phyloP scores from a whole-genome alignment of 2,113 vertebrate genomes.

The Myxocyprinus asiaticus region DNA sequence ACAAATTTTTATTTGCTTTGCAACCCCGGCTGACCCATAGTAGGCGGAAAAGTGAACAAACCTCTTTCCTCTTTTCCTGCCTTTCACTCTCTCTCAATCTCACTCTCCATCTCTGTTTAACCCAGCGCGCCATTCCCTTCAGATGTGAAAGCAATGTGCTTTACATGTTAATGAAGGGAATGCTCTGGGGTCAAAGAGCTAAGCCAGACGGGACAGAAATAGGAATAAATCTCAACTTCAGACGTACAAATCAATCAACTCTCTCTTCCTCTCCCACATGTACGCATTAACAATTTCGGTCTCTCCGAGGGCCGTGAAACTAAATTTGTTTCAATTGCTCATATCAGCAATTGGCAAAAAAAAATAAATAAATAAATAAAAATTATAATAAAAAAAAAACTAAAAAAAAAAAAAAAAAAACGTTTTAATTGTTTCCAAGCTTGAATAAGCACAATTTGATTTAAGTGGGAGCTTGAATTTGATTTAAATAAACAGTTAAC shows the following conservation, averaged over 20 bases:
- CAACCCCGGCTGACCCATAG: slow-evolving; percentile 15
- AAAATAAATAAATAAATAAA: too few species aligned
- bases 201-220: slow-evolving; percentile 47
- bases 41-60: slow-evolving; percentile 37
- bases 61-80: background rate
- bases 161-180: slow-evolving; percentile 56
- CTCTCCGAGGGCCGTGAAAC: background rate
- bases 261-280: background rate
- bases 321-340: background rate
- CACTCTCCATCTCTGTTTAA: slow-evolving; percentile 30
- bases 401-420: too few species aligned
- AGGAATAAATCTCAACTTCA: slow-evolving; percentile 57
- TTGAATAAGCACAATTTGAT: slow-evolving; percentile 34
- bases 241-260: slow-evolving; percentile 50
- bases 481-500: background rate
- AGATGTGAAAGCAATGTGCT: slow-evolving; percentile 53
- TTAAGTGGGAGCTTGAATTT: background rate
- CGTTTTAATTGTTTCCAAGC: slow-evolving; percentile 41
- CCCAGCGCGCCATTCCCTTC: slow-evolving; percentile 8
- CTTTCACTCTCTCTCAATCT: slow-evolving; percentile 1
- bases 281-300: slow-evolving; percentile 36
- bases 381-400: too few species aligned
- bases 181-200: slow-evolving; percentile 52
- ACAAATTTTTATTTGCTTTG: slow-evolving; percentile 48
- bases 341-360: slow-evolving; percentile 1